phyloP scores from a whole-genome alignment of 2,888 invertebrate species.

The Buathra laborator region DNA sequence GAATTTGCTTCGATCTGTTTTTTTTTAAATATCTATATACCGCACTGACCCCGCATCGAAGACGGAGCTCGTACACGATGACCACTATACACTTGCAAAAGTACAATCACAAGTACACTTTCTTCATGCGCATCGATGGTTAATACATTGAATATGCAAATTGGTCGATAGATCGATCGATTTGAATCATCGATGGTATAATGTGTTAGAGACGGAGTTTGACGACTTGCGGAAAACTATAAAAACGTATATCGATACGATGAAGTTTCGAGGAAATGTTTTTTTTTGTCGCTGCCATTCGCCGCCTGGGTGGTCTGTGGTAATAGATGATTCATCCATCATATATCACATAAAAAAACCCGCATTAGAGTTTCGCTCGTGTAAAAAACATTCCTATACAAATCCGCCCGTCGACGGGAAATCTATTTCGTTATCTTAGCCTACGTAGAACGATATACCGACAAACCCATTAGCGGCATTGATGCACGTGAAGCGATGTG shows the following conservation, averaged over 20 bases:
- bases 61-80: too few species aligned
- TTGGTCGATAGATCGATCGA: background rate
- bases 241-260: background rate
- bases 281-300: background rate
- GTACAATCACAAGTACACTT: background rate
- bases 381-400: background rate
- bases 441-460: background rate
- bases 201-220: background rate
- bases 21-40: too few species aligned
- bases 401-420: background rate
- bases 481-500: conserved; percentile 17
- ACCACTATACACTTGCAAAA: too few species aligned
- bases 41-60: too few species aligned
- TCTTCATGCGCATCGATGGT: background rate
- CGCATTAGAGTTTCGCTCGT: too few species aligned
- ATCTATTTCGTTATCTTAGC: conserved; percentile 18
- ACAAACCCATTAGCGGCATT: conserved; percentile 20
- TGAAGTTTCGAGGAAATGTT: background rate
- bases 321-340: background rate
- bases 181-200: background rate
- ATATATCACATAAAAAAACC: background rate
- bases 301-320: background rate
- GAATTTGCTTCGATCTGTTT: too few species aligned
- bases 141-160: background rate
- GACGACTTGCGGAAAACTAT: background rate